Conservation (phyloP, 2,113 vertebrate species). For the Eurypyga helias region DNA sequence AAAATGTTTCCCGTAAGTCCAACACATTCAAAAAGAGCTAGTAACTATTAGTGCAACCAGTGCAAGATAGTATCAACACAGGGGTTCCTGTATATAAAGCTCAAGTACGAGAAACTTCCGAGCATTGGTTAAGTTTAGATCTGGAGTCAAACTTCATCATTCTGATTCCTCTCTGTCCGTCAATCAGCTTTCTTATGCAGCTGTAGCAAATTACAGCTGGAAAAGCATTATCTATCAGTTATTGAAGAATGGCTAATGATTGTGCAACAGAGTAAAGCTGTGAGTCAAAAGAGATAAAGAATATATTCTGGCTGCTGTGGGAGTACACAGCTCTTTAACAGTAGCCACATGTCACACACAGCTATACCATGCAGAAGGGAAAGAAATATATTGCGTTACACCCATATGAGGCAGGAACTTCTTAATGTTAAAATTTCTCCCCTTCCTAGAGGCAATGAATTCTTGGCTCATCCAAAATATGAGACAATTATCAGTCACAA, state of each 20-base stretch:
- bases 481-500: constrained; percentile 31
- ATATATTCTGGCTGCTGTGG: neutral
- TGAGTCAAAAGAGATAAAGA: neutral
- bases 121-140: neutral
- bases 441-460: constrained; percentile 40
- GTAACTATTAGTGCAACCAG: neutral
- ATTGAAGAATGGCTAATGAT: neutral
- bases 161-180: neutral
- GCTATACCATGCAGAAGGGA: neutral
- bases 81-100: neutral
- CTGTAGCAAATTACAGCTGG: constrained; percentile 8
- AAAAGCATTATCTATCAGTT: constrained; percentile 20
- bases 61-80: neutral
- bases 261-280: neutral
- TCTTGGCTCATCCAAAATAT: constrained; percentile 46
- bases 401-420: neutral
- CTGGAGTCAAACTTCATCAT: neutral
- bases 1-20: neutral
- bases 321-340: neutral
- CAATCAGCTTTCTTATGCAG: neutral
- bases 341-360: neutral
- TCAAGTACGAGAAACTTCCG: rapidly evolving
- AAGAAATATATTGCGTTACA: neutral
- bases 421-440: neutral
- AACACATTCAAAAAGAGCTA: neutral